Percentiles rank a stretch among this genome's conserved stretches.
Evolutionary conservation across 2,797 vertebrate genomes (phyloP).

Genomic region (Lepidocolaptes lacrymiger): DNA sequence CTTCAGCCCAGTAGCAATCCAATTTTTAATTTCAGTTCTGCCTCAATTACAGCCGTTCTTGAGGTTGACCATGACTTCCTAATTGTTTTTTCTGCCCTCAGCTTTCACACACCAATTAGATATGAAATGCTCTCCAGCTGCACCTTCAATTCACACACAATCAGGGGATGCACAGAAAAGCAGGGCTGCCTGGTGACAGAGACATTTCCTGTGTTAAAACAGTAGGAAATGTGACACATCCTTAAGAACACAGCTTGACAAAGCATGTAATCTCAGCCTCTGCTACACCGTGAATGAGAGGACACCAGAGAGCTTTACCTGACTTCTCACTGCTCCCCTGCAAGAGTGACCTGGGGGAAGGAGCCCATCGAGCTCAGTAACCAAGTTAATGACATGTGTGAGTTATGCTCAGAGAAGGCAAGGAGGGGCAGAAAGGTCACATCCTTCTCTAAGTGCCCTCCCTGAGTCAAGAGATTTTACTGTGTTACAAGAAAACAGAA

Average conservation of each 20-base stretch:
- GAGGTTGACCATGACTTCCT: slow-evolving; percentile 7
- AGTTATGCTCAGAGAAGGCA: background rate
- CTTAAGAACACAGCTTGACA: slow-evolving; percentile 19
- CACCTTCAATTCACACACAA: slow-evolving; percentile 24
- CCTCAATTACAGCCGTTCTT: slow-evolving; percentile 24
- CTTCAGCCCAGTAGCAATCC: background rate
- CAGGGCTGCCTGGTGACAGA: slow-evolving; percentile 6
- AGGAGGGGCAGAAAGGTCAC: background rate
- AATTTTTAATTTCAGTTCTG: slow-evolving; percentile 25
- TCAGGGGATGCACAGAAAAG: background rate
- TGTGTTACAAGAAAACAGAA: slow-evolving; percentile 18
- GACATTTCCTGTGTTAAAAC: slow-evolving; percentile 1
- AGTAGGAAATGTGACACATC: background rate
- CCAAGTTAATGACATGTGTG: background rate
- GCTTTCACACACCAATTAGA: slow-evolving; percentile 32
- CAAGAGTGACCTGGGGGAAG: background rate
- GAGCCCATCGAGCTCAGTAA: background rate
- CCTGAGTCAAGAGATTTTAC: background rate
- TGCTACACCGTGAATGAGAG: background rate
- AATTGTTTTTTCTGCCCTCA: slow-evolving; percentile 28
- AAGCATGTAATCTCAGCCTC: background rate
- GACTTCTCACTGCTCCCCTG: background rate
- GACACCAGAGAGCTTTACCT: background rate
- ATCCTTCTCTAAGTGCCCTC: background rate
- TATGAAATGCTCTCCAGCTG: slow-evolving; percentile 1